Base-by-base conservation (phyloP, 2,113 vertebrate genomes). In the Stegastes partitus region DNA sequence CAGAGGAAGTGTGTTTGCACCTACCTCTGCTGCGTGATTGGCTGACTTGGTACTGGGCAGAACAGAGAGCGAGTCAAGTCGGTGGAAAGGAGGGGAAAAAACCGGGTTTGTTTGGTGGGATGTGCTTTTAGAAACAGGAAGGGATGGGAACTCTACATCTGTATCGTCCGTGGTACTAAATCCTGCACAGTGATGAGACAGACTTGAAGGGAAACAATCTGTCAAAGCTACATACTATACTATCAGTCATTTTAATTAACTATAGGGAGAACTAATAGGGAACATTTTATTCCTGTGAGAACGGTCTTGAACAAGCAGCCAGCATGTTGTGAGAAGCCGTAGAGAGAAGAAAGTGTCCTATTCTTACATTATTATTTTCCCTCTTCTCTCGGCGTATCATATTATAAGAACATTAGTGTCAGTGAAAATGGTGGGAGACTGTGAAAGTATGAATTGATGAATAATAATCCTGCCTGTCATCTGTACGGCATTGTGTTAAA, bases 41-140 rank as follows among this genome's bases (percentile, higher is more conserved):
- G 94, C 87, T 84, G 87, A 21, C 78, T 85, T 89, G 94, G 93
- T 95, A 91, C 93, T 66, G 91, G 92, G 94, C 92, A 94, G 92
- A 92, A 91, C 71, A 92, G 69, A 53, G 74, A 88, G 84, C 66
- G 69, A 89, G 85, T 90, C 73, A 79, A 84, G 69, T 31, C 42
- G 77, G 74, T 59, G 22, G 75, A 81, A 81, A 72, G 79, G 63
- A 85, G 74, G 70, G 68, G 71, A 84, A 75, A 74, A 84, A 75
- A 74, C 49, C 3, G 51, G 58, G 21, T 34, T 11, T 67, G 42
- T 74, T 19, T 44, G 23, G 34, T 59, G 81, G 67, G 75, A 58
- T 66, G 70, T 81, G 74, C 25, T 28, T 28, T 45, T 51, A 18
- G 56, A 63, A 63, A 65, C 51, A 71, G 74, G 57, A 71, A 77